These are phyloP conservation scores for Rhinichthys osculus DNA, from an alignment of 2,797 vertebrate genomes.

Conservation along the genomic window DNA sequence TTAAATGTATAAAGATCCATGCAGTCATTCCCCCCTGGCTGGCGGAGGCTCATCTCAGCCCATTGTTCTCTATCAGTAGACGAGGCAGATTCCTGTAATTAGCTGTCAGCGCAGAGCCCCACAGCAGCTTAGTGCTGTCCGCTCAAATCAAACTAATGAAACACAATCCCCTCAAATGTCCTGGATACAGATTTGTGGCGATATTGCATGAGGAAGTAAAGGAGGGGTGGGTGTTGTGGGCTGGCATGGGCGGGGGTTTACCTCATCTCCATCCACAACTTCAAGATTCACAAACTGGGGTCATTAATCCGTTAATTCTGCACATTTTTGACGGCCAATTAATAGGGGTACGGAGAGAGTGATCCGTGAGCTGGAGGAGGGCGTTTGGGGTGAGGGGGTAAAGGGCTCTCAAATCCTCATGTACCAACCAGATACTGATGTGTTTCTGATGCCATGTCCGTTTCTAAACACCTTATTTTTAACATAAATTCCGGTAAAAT, in stretches of 20 bases:
- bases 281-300: slow-evolving; percentile 81
- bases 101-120: slow-evolving; percentile 93
- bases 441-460: not conserved
- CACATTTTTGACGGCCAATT: slow-evolving; percentile 94
- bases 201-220: slow-evolving; percentile 85
- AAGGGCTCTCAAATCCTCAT: slow-evolving; percentile 43
- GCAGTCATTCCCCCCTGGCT: slow-evolving; percentile 64
- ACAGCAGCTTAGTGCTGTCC: slow-evolving; percentile 96
- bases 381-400: slow-evolving; percentile 66
- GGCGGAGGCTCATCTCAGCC: slow-evolving; percentile 80
- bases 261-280: slow-evolving; percentile 78
- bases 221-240: slow-evolving; percentile 52
- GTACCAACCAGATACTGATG: not conserved
- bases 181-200: slow-evolving; percentile 94
- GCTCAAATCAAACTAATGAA: slow-evolving; percentile 98
- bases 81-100: slow-evolving; percentile 98
- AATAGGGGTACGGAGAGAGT: slow-evolving; percentile 84
- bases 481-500: no score
- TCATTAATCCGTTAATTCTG: slow-evolving; percentile 92
- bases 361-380: slow-evolving; percentile 65
- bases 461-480: not conserved
- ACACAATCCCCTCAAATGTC: slow-evolving; percentile 94
- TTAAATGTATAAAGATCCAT: slow-evolving; percentile 66
- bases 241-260: slow-evolving; percentile 74
- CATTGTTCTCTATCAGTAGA: slow-evolving; percentile 93